Evolutionary conservation across 2,797 vertebrate genomes (phyloP), one percentile per base, ranked within the genome.

Genomic region (Lagorchestes hirsutus): DNA sequence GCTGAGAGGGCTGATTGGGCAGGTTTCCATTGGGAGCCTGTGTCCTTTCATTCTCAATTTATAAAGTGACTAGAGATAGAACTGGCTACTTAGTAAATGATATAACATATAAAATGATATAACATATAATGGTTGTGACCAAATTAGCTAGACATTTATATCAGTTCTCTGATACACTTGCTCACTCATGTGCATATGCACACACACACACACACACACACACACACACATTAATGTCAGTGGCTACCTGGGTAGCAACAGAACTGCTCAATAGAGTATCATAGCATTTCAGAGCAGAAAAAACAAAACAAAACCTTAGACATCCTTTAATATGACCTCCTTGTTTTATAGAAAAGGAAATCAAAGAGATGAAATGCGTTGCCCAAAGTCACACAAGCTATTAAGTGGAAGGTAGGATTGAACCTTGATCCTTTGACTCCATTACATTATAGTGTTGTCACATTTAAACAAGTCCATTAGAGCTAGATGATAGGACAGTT

Each of bases 61-160:
- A 93, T n/a, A 94, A 57, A 10, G 34, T 54, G 52, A n/a, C 31
- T 93, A 13, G 9, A 90, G 24, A 67, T 8, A 93, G 74, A 95
- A 92, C 90, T 14, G 57, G 94, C 82, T 92, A 22, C 55, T 94
- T 93, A 94, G 74, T 92, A 57, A 93, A 62, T 54, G 62, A 54
- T 24, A 92, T 91, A 96, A 94, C 94, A 46, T 46, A 46, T 46
- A 46, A 46, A 46, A 62, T 54, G 62, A 55, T 24, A 92, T 91
- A 96, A 94, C 94, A 46, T 46, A 46, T 46, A 46, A 46, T 46
- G 11, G n/a, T 56, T 96, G 93, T 92, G 90, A 62, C 95, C 62
- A 92, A 94, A 58, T 18, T 91, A 82, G 91, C 34, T 91, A 90
- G 90, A 91, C 50, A 90, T 91, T 94, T 90, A 58, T 0, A 0